Conservation (phyloP, 2,797 vertebrate species). For the Cirrhinus molitorella region DNA sequence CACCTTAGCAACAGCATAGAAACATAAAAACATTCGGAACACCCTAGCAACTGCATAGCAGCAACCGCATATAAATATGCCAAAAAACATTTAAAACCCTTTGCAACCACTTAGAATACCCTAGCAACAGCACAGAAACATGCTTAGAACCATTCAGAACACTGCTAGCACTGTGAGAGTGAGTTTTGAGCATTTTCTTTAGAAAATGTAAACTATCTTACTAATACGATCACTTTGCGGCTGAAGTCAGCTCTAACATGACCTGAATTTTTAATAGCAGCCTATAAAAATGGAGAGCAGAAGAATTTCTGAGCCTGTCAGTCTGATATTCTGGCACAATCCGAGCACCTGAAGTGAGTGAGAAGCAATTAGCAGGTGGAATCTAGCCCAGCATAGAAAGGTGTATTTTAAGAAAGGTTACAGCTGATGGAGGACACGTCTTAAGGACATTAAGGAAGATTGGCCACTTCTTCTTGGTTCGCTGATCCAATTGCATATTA, state of each 20-base stretch:
- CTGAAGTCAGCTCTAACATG: constrained; percentile 19
- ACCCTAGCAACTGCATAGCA: too few species aligned
- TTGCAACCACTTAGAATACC: neutral
- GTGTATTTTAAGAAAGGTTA: constrained; percentile 32
- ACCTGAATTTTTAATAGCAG: constrained; percentile 1
- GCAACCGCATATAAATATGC: neutral
- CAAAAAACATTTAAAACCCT: neutral
- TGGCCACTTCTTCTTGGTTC: constrained; percentile 36
- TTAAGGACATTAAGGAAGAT: constrained; percentile 45
- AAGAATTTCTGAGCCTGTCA: neutral
- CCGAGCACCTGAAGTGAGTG: constrained; percentile 18
- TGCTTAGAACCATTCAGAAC: neutral
- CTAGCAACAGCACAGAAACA: neutral
- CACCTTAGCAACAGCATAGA: neutral
- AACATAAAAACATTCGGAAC: too few species aligned
- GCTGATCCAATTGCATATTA: constrained; percentile 49
- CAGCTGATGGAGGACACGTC: constrained; percentile 23
- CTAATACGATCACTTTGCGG: neutral
- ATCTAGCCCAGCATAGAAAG: constrained; percentile 21
- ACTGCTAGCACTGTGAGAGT: neutral
- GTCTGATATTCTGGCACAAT: constrained; percentile 13
- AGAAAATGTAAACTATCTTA: constrained; percentile 7
- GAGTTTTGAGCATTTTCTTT: constrained; percentile 10
- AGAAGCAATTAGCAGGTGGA: constrained; percentile 34
- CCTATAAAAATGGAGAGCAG: neutral